Percentiles rank a stretch among this genome's conserved stretches.
Evolutionary conservation across 2,888 invertebrate genomes (phyloP).

Genomic region (Drosophila percnosoma): DNA sequence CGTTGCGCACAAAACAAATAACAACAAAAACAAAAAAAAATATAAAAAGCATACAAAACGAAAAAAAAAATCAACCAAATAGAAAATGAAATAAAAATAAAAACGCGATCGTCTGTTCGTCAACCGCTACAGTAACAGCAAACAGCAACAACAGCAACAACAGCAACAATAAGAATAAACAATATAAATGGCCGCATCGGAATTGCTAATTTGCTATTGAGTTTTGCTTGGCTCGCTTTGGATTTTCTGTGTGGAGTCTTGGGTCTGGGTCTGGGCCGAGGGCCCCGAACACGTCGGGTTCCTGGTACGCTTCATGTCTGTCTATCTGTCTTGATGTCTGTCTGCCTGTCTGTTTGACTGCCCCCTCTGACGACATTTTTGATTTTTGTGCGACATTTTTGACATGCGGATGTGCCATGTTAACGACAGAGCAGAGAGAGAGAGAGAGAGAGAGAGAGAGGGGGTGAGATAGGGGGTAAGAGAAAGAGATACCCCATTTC

Average conservation of each 20-base stretch:
- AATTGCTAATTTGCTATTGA: constrained; percentile 81
- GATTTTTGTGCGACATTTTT: constrained; percentile 80
- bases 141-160: constrained; percentile 30
- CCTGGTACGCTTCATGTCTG: constrained; percentile 44
- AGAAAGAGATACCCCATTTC: background rate
- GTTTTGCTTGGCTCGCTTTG: constrained; percentile 55
- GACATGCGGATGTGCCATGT: constrained; percentile 80
- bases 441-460: background rate
- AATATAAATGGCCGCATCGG: constrained; percentile 80
- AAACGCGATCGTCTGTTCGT: constrained; percentile 78
- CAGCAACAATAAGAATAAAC: constrained; percentile 71
- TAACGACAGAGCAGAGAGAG: constrained; percentile 52
- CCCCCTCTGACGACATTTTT: constrained; percentile 52
- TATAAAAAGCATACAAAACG: constrained; percentile 50
- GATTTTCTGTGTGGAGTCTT: constrained; percentile 36
- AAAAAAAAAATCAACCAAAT: constrained; percentile 49
- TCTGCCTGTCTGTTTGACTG: constrained; percentile 11
- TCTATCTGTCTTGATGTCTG: constrained; percentile 8
- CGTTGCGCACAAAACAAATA: constrained; percentile 38
- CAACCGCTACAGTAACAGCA: constrained; percentile 49
- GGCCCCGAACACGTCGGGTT: constrained; percentile 49
- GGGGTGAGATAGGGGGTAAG: background rate
- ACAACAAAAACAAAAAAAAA: constrained; percentile 36
- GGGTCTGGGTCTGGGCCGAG: constrained; percentile 63
- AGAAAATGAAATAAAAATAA: constrained; percentile 77